Conservation (phyloP, 2,113 vertebrate species). For the Colossoma macropomum region DNA sequence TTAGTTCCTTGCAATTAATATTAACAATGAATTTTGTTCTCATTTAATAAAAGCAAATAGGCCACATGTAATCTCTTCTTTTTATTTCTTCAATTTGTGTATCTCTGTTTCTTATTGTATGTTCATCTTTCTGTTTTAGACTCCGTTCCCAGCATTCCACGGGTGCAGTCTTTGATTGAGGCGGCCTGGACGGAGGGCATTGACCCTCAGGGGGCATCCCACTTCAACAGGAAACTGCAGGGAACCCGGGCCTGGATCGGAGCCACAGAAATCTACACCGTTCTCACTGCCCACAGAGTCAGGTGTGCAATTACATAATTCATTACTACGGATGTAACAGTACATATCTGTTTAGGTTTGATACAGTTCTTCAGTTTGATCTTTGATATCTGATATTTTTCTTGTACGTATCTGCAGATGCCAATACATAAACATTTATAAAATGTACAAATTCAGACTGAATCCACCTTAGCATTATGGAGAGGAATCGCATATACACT, state of each 20-base stretch:
- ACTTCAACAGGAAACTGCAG: constrained; percentile 84
- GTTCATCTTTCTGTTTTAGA: constrained; percentile 30
- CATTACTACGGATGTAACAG: background rate
- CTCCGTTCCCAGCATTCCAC: constrained; percentile 86
- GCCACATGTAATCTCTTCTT: background rate
- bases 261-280: constrained; percentile 92
- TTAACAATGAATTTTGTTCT: too few species aligned
- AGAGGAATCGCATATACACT: too few species aligned
- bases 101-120: constrained; percentile 37
- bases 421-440: too few species aligned
- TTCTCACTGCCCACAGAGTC: constrained; percentile 86
- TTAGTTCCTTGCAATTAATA: too few species aligned
- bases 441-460: too few species aligned
- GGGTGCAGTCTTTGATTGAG: constrained; percentile 90
- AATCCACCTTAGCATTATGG: too few species aligned
- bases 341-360: background rate
- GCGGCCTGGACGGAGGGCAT: constrained; percentile 90
- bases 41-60: background rate
- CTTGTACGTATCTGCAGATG: too few species aligned
- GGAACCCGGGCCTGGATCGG: constrained; percentile 94
- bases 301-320: constrained; percentile 75
- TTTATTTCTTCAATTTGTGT: background rate
- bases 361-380: too few species aligned
- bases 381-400: too few species aligned
- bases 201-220: constrained; percentile 91